Percentiles rank a stretch among this genome's conserved stretches.
Conservation (phyloP, 2,113 vertebrate species). For the Stigmatopora argus region DNA sequence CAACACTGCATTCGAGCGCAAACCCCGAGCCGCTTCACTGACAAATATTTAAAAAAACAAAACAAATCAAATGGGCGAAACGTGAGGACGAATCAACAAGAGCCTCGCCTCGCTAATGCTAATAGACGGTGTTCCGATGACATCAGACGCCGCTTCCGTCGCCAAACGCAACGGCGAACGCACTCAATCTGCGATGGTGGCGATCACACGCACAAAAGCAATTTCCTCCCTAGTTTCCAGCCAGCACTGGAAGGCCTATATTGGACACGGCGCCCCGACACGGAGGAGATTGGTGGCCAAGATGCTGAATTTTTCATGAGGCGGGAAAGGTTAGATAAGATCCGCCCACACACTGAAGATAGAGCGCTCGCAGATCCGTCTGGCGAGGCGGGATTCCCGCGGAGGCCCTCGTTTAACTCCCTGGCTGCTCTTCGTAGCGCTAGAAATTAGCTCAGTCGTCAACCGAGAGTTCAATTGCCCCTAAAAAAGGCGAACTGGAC, state of each 20-base stretch:
- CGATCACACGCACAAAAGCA: background rate
- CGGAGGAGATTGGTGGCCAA: conserved; percentile 68
- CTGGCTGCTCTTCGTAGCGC: background rate
- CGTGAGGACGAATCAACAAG: too few species aligned
- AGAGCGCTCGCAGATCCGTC: background rate
- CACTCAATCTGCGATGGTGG: background rate
- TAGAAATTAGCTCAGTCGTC: too few species aligned
- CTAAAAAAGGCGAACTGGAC: too few species aligned
- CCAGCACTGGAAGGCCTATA: conserved; percentile 32
- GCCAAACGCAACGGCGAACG: background rate
- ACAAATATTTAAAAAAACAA: too few species aligned
- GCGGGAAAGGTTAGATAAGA: conserved; percentile 72
- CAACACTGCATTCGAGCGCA: too few species aligned
- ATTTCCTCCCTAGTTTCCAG: conserved; percentile 49
- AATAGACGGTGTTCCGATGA: too few species aligned
- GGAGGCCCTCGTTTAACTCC: background rate
- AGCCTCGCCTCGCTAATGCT: too few species aligned
- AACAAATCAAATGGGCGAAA: too few species aligned
- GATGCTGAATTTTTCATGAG: conserved; percentile 73
- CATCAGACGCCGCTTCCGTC: too few species aligned
- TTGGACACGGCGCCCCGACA: conserved; percentile 66
- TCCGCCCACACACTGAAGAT: conserved; percentile 44
- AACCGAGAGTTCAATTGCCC: background rate
- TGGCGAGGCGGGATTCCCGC: background rate
- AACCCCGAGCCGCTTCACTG: too few species aligned